phyloP scores from a whole-genome alignment of 2,113 vertebrate genomes.

The Nothobranchius kuhntae region DNA sequence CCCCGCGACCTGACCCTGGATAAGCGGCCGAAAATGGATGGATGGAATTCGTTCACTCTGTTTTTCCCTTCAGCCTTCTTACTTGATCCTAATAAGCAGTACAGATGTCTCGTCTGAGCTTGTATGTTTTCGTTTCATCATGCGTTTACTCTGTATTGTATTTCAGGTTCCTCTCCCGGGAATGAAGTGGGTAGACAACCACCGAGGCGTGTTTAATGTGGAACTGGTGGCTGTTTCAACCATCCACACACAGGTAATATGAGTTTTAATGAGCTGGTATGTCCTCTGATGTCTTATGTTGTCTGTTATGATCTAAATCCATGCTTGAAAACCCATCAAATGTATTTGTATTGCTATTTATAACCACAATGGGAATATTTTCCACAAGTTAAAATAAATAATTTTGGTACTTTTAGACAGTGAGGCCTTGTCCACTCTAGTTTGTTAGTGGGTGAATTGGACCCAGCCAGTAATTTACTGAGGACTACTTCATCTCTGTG shows the following conservation, averaged over 20 bases:
- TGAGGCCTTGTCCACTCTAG: conserved; percentile 23
- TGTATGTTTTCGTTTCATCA: not conserved
- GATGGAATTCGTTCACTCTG: too few relatives aligned
- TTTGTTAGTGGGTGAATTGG: conserved; percentile 33
- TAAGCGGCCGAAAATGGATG: too few relatives aligned
- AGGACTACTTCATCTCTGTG: conserved; percentile 60
- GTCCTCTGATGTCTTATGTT: too few relatives aligned
- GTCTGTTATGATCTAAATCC: too few relatives aligned
- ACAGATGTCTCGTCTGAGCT: not conserved
- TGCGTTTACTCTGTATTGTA: conserved; percentile 1
- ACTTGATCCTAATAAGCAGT: not conserved
- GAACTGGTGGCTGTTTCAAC: conserved; percentile 92
- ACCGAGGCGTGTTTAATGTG: conserved; percentile 97
- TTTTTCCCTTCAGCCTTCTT: not conserved
- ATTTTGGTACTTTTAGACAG: conserved; percentile 10
- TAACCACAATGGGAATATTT: not conserved
- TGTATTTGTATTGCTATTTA: not conserved
- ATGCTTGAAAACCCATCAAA: too few relatives aligned
- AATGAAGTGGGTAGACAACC: conserved; percentile 99
- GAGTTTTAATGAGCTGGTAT: not conserved
- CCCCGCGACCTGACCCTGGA: too few relatives aligned
- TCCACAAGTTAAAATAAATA: conserved; percentile 3
- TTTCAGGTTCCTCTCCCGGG: conserved; percentile 93
- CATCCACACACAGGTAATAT: conserved; percentile 92
- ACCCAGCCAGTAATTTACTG: conserved; percentile 49